Conservation (phyloP, 2,797 vertebrate species). For the Cuculus canorus region DNA sequence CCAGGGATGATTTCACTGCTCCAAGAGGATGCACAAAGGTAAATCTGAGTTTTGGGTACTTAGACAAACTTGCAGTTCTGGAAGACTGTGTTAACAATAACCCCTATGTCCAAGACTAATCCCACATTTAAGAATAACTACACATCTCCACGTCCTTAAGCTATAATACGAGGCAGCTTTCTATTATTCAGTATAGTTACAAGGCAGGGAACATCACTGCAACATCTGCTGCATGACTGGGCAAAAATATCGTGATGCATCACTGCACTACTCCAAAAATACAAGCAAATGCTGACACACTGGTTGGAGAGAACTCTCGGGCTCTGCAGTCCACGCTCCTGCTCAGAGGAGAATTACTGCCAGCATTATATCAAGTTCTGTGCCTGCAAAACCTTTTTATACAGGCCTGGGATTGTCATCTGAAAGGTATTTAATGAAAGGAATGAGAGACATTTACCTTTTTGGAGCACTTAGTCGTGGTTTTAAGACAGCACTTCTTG, state of each 20-base stretch:
- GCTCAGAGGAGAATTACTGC: not conserved
- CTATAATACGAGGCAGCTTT: not conserved
- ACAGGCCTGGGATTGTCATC: not conserved
- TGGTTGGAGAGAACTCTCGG: not conserved
- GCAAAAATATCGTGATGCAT: not conserved
- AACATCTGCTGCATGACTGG: not conserved
- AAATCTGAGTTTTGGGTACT: not conserved
- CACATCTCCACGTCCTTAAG: not conserved
- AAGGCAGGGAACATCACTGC: not conserved
- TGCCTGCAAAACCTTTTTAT: not conserved
- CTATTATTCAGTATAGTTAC: not conserved
- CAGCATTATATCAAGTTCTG: not conserved
- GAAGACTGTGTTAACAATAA: fast-evolving
- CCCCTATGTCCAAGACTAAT: not conserved
- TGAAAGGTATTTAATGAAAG: not conserved
- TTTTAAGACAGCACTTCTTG: constrained; percentile 96
- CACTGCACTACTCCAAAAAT: not conserved
- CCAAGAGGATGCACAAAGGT: not conserved
- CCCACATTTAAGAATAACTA: not conserved
- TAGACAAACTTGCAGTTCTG: fast-evolving
- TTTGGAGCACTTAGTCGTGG: constrained; percentile 92
- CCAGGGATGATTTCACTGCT: not conserved
- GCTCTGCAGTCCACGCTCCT: not conserved
- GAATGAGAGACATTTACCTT: constrained; percentile 84
- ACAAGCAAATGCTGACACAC: not conserved